Evolutionary conservation across 1,140 invertebrate species (phyloP).

Genomic region (Triops longicaudatus): DNA sequence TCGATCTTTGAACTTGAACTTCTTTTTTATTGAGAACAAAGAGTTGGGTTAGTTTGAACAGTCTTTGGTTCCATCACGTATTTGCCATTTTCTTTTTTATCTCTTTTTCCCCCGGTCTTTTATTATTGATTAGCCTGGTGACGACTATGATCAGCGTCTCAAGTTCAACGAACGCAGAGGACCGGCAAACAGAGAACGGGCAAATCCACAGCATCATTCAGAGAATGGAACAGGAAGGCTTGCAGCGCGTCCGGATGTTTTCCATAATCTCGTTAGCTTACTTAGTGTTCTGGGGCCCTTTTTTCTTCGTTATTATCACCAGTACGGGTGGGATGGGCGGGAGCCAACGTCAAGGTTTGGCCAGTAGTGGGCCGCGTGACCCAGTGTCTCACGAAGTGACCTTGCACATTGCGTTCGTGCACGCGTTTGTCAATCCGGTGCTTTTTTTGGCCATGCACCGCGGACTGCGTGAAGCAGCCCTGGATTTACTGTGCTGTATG

Average conservation of each 20-base stretch:
- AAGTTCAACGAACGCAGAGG: conserved; percentile 19
- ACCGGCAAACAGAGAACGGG: conserved; percentile 18
- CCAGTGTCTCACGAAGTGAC: conserved; percentile 57
- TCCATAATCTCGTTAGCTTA: conserved; percentile 24
- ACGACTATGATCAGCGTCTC: conserved; percentile 24
- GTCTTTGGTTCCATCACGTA: not conserved
- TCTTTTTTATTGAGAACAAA: too few species aligned
- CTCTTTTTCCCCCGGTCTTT: not conserved
- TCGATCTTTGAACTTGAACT: too few species aligned
- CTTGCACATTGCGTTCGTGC: conserved; percentile 76
- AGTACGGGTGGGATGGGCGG: conserved; percentile 17
- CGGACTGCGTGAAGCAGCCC: conserved; percentile 53
- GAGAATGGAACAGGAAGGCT: conserved; percentile 26
- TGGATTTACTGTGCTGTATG: conserved; percentile 57
- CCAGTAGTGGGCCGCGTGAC: conserved; percentile 37
- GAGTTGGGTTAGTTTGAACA: too few species aligned
- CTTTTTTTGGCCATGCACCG: conserved; percentile 66
- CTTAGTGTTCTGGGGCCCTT: conserved; percentile 28
- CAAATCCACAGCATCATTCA: conserved; percentile 26
- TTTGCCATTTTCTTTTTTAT: not conserved
- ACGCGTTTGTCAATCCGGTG: conserved; percentile 74
- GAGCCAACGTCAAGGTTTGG: conserved; percentile 2
- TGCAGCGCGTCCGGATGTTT: conserved; percentile 29
- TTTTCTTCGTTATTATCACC: conserved; percentile 25
- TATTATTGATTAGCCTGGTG: conserved; percentile 10